A percentile compares a stretch with the other conserved stretches of the same genome.
Conservation (phyloP, 2,113 vertebrate species). For the Notothenia coriiceps region DNA sequence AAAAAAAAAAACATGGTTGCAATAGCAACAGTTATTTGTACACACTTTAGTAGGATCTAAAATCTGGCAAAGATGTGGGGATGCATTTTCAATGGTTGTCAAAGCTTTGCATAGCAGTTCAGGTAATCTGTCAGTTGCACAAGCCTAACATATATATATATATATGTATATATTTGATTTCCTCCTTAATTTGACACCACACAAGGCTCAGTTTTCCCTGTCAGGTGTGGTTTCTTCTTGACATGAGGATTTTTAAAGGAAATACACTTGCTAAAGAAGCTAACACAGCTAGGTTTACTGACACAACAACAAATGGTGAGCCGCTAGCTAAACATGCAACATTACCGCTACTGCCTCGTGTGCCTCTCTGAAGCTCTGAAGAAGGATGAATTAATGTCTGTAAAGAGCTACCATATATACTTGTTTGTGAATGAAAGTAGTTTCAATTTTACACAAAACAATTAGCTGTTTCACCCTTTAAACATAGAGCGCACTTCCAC, state of each 20-base stretch:
- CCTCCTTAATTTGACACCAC: not conserved
- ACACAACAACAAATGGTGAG: slow-evolving; percentile 9
- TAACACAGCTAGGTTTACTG: not conserved
- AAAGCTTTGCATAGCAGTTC: not conserved
- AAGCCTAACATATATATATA: not conserved
- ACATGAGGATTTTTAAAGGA: slow-evolving; percentile 35
- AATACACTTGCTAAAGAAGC: not conserved
- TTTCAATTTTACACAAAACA: not conserved
- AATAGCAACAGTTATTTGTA: no score
- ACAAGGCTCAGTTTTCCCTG: not conserved
- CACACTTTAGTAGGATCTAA: not conserved
- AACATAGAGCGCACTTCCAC: not conserved
- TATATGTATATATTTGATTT: not conserved
- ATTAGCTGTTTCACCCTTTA: not conserved
- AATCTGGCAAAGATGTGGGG: fast-evolving
- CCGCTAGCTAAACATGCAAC: not conserved
- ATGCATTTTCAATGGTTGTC: not conserved
- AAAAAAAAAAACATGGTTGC: no score
- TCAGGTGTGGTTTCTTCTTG: not conserved
- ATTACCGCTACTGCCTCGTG: slow-evolving; percentile 27
- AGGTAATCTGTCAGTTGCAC: not conserved
- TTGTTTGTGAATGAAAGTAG: fast-evolving
- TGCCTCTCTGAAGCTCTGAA: not conserved
- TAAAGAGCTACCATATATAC: not conserved
- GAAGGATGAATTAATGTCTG: not conserved